Conservation (phyloP, 2,113 vertebrate species). For the Alouatta palliata region DNA sequence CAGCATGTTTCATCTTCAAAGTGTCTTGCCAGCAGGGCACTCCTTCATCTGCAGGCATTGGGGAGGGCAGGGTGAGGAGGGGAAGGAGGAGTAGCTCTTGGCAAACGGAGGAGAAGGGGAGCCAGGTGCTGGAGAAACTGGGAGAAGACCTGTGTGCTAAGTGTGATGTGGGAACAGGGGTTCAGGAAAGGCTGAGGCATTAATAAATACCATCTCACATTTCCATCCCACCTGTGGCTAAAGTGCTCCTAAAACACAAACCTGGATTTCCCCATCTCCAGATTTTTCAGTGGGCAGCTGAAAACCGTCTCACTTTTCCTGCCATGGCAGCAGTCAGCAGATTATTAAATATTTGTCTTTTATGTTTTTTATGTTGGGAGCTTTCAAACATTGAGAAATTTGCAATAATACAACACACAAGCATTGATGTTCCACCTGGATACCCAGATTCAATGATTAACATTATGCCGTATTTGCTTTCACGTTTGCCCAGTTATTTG, state of each 20-base stretch:
- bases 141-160: neutral
- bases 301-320: neutral
- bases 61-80: neutral
- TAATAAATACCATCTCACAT: neutral
- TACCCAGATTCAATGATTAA: neutral
- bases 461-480: neutral
- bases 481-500: neutral
- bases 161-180: neutral
- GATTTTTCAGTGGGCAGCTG: neutral
- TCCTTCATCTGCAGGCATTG: neutral
- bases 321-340: too few species aligned
- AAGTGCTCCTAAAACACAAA: neutral
- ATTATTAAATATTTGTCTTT: neutral
- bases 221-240: neutral
- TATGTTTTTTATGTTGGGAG: neutral
- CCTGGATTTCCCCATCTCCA: accelerated
- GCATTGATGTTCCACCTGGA: neutral
- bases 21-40: neutral
- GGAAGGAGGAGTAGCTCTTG: too few species aligned
- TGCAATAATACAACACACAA: neutral
- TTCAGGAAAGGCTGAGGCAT: neutral
- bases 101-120: neutral
- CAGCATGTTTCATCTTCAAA: slow-evolving; percentile 69
- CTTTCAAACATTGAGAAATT: neutral
- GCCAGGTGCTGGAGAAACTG: neutral